phyloP scores from a whole-genome alignment of 2,797 vertebrate genomes.

The Sarcophilus harrisii region DNA sequence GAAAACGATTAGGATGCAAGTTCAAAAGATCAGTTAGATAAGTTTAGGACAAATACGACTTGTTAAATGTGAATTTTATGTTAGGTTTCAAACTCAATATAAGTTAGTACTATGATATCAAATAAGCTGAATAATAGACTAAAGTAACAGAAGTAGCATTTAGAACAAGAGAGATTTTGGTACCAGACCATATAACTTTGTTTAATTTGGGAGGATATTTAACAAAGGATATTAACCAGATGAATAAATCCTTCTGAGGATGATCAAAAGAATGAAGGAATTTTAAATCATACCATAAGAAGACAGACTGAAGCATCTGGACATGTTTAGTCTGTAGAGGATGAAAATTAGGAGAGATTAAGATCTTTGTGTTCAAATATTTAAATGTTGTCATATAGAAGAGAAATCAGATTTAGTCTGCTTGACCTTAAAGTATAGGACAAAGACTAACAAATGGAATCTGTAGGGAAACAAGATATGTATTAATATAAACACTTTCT shows the following conservation, averaged over 20 bases:
- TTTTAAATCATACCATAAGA: not conserved
- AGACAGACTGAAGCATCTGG: not conserved
- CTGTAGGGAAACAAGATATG: not conserved
- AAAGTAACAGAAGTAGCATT: not conserved
- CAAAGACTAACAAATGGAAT: not conserved
- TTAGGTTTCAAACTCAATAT: not conserved
- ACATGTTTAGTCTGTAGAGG: not conserved
- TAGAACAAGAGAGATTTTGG: not conserved
- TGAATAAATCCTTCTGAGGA: not conserved
- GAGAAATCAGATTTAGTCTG: not conserved
- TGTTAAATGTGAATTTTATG: not conserved
- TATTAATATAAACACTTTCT: not conserved
- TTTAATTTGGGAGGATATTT: not conserved
- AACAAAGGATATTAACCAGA: not conserved
- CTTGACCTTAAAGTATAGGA: not conserved
- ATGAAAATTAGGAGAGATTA: not conserved
- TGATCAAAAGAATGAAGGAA: not conserved
- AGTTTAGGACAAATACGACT: not conserved
- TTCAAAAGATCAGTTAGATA: not conserved
- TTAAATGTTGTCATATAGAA: not conserved
- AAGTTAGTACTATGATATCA: not conserved
- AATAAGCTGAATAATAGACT: not conserved
- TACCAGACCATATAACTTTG: not conserved
- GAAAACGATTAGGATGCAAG: not conserved
- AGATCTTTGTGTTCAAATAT: not conserved